Evolutionary conservation across 2,888 invertebrate species (phyloP).

Genomic region (Tachina grossa): DNA sequence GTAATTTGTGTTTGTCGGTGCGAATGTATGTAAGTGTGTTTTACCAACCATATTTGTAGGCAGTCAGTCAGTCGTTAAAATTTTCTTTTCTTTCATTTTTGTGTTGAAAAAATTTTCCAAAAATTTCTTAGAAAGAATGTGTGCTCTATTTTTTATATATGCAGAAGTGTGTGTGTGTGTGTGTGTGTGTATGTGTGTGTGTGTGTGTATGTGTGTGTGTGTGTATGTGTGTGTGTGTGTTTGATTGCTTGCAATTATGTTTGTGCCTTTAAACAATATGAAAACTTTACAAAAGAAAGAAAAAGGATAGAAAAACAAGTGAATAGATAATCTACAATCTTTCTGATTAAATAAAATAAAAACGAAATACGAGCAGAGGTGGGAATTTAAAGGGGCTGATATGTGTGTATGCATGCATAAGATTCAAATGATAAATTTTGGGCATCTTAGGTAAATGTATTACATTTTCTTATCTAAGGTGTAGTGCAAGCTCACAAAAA

Average conservation of each 20-base stretch:
- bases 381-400: not conserved
- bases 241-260: slow-evolving; percentile 10
- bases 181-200: slow-evolving; percentile 24
- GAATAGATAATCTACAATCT: slow-evolving; percentile 58
- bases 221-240: slow-evolving; percentile 22
- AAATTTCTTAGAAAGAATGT: not conserved
- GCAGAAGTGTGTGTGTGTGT: not conserved
- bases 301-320: slow-evolving; percentile 37
- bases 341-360: slow-evolving; percentile 50
- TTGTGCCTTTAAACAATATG: slow-evolving; percentile 27
- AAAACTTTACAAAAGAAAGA: slow-evolving; percentile 34
- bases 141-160: not conserved
- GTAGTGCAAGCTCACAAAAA: no score
- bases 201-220: not conserved
- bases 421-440: no score
- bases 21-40: slow-evolving; percentile 41
- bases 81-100: slow-evolving; percentile 29
- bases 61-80: slow-evolving; percentile 56
- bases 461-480: no score
- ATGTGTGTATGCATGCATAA: not conserved
- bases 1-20: slow-evolving; percentile 19
- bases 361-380: slow-evolving; percentile 17
- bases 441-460: no score
- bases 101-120: slow-evolving; percentile 40
- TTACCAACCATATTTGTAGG: slow-evolving; percentile 60